These are phyloP conservation scores for Eristalis intricaria DNA, from an alignment of 2,888 invertebrate genomes.

Conservation along the genomic window DNA sequence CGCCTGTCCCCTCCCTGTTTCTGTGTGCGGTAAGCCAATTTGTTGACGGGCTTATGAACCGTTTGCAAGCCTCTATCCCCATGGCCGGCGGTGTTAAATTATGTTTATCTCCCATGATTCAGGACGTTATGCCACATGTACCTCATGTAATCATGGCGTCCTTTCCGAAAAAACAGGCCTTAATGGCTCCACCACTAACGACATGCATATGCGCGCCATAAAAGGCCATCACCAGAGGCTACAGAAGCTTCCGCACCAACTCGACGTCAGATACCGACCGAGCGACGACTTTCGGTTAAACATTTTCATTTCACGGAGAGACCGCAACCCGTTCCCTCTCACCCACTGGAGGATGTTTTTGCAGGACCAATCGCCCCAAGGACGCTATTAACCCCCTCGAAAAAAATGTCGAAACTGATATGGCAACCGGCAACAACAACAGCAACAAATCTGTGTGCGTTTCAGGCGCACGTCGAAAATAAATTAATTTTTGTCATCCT, in stretches of 20 bases:
- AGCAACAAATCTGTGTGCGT: slow-evolving; percentile 29
- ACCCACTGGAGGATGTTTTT: slow-evolving; percentile 4
- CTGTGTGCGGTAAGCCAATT: slow-evolving; percentile 53
- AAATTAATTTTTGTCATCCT: slow-evolving; percentile 64
- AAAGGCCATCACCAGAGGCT: slow-evolving; percentile 45
- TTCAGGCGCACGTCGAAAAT: slow-evolving; percentile 48
- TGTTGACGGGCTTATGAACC: slow-evolving; percentile 58
- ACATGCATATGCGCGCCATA: slow-evolving; percentile 44
- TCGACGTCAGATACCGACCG: slow-evolving; percentile 16
- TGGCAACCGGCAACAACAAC: neutral
- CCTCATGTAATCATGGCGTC: slow-evolving; percentile 51
- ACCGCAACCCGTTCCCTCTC: slow-evolving; percentile 18
- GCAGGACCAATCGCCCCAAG: slow-evolving; percentile 30
- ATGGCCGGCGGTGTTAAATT: slow-evolving; percentile 56
- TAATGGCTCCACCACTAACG: slow-evolving; percentile 61
- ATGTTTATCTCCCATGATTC: slow-evolving; percentile 53
- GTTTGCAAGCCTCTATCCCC: slow-evolving; percentile 40
- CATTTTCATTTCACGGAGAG: slow-evolving; percentile 59
- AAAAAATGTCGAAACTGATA: neutral
- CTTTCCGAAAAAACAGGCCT: slow-evolving; percentile 30
- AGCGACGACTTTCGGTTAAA: slow-evolving; percentile 27
- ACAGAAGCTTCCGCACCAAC: slow-evolving; percentile 48
- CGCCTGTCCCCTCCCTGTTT: neutral
- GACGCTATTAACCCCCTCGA: slow-evolving; percentile 6
- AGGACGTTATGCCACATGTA: slow-evolving; percentile 49